phyloP scores from a whole-genome alignment of 2,888 invertebrate species.

The Spialia ferax region DNA sequence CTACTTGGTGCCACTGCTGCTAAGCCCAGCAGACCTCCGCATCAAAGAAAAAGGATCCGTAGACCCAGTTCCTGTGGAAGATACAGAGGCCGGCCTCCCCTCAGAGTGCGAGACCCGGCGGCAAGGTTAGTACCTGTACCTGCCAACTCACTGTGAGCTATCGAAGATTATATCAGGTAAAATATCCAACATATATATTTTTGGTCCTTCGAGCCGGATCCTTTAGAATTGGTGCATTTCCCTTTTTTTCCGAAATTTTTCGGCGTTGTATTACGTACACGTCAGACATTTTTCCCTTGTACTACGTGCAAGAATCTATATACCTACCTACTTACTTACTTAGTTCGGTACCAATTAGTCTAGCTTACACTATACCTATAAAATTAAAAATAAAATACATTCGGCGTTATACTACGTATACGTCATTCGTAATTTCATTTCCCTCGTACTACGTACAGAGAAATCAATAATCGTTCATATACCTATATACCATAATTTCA shows the following conservation, averaged over 20 bases:
- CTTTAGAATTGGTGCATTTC: conserved; percentile 7
- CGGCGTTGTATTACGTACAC: conserved; percentile 2
- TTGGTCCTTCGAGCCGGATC: conserved; percentile 4
- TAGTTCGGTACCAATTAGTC: background rate
- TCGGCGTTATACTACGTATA: background rate
- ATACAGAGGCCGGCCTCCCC: conserved; percentile 5
- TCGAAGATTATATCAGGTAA: background rate
- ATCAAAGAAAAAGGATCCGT: background rate
- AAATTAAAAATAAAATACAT: background rate
- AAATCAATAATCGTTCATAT: too few relatives aligned
- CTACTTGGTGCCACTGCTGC: background rate
- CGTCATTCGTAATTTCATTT: background rate
- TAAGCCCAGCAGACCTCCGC: background rate
- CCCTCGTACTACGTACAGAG: background rate
- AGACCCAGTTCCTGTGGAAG: background rate
- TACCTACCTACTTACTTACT: too few relatives aligned
- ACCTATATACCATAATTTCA: too few relatives aligned
- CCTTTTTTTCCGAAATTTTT: background rate
- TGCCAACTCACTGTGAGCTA: background rate
- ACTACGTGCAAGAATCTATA: background rate
- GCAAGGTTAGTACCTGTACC: background rate
- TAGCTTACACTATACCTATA: background rate
- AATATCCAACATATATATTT: background rate
- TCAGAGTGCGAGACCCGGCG: background rate
- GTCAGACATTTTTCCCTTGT: background rate